phyloP scores from a whole-genome alignment of 2,113 vertebrate species.

The Mohoua ochrocephala region DNA sequence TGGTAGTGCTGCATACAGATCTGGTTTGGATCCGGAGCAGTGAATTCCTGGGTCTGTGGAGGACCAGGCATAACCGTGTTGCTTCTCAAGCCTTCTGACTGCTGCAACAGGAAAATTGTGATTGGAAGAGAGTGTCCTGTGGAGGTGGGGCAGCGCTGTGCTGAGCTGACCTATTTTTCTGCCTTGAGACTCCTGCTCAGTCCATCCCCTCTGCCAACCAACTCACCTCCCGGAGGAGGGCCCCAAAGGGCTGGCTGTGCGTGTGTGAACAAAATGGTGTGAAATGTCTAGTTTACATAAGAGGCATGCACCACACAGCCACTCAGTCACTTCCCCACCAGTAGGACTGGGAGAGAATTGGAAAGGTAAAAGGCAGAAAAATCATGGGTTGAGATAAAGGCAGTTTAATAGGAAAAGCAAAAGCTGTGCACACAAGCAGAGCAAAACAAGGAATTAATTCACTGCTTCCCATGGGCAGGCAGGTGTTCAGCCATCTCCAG shows the following conservation, averaged over 20 bases:
- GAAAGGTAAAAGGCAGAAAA: background rate
- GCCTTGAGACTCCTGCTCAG: background rate
- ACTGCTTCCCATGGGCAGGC: background rate
- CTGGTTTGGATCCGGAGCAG: background rate
- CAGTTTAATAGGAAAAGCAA: background rate
- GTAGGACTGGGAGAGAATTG: background rate
- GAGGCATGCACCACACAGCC: too few species aligned
- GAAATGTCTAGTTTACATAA: background rate
- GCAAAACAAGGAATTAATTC: background rate
- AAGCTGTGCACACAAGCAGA: background rate
- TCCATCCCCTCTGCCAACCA: background rate
- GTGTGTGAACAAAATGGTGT: background rate
- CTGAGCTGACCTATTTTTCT: background rate
- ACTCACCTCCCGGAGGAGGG: background rate
- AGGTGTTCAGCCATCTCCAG: background rate
- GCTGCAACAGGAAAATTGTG: too few species aligned
- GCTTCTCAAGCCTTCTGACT: background rate
- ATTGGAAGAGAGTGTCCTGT: background rate
- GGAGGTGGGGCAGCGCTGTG: fast-evolving
- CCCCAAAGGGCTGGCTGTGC: background rate
- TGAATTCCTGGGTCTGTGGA: background rate
- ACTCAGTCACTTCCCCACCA: too few species aligned
- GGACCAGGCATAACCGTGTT: background rate
- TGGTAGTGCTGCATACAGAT: background rate
- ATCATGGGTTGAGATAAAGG: background rate